Evolutionary conservation across 1,140 invertebrate genomes (phyloP), one percentile per base, ranked within the genome.

Genomic region (Mamestra configurata): DNA sequence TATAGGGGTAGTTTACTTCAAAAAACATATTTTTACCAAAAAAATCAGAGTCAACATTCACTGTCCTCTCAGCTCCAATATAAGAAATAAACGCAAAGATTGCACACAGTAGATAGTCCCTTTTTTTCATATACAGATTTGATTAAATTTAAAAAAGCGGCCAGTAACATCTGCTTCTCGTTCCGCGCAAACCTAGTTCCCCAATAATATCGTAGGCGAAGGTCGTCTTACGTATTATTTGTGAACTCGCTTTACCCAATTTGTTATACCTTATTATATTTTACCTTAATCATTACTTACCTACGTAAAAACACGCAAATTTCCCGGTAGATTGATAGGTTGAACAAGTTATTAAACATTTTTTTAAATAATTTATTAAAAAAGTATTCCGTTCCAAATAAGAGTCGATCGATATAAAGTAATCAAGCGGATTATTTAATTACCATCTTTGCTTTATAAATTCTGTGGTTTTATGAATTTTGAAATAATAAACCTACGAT

Each of bases 81-180:
- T 40, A 66, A 66, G 18, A 66, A 40, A 40, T 66, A 66, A 57
- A 57, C 22, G 22, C 22, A 57, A 57, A 57, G 22, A 57, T 57
- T 57, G 35, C 27, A 61, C n/a, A n/a, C 31, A 2, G 40, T 22
- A 10, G 59, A 5, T 31, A 31, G n/a, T 10, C 64, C 18, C 49
- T 70, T 70, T 66, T 64, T 46, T 49, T 70, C 20, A 22, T 70
- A 70, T 8, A 70, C 49, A 70, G 13, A 70, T 27, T 49, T 70
- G 66, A 70, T 70, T 70, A 70, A 70, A 70, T 70, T 70, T 40
- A 22, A 70, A 46, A 70, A 46, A 70, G 43, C 40, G 66, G 31
- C 2, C 66, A 7, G 66, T 27, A 70, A n/a, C 66, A 70, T 20
- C 66, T 70, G 66, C 20, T 70, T 27, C 40, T 35, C 40, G 66